Base-by-base conservation (phyloP, 2,113 vertebrate genomes). In the Labeo rohita region DNA sequence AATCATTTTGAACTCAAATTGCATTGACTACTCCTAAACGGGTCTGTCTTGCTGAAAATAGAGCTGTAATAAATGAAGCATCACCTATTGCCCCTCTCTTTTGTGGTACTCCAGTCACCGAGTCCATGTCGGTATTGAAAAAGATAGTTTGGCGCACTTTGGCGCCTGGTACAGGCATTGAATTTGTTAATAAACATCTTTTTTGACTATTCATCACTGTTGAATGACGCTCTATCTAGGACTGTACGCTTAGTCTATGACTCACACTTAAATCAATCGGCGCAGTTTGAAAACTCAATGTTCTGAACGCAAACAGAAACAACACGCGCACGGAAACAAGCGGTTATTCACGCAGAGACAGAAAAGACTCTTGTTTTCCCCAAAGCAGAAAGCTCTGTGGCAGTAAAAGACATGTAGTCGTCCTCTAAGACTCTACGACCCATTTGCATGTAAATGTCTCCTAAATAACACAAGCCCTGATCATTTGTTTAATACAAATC, bases 11-110 rank as follows among this genome's bases (percentile, higher is more conserved):
- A 82, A 70, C 50, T 45, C 13, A 84, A 65, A 74, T 36, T 75
- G 28, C 68, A 80, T n/a, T 4, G 23, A 74, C 82, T 80, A 13
- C 15, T 34, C 6, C 68, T 39, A 21, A 79, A 79, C 34, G 36
- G 63, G 65, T 70, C 84, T 81, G 68, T 68, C 52, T 86, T 3
- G 36, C 80, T 45, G 43, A 50, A 83, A 56, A 88, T 66, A 88
- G 75, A 66, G 8, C 18, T 34, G 5, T 72, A 83, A 83, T 49
- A 68, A 70, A 85, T 39, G 74, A 80, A 78, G 10, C 45, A 28
- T 73, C 74, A 56, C 43, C 73, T 63, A 59, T 28, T 73, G 49
- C 68, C 39, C 36, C 8, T 3, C 36, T 36, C n/a, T 18, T 85
- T 81, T 87, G 63, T 77, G 16, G 68, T 39, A 83, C 43, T 3